Evolutionary conservation across 2,888 invertebrate genomes (phyloP).

Genomic region (Escarpia spicata): DNA sequence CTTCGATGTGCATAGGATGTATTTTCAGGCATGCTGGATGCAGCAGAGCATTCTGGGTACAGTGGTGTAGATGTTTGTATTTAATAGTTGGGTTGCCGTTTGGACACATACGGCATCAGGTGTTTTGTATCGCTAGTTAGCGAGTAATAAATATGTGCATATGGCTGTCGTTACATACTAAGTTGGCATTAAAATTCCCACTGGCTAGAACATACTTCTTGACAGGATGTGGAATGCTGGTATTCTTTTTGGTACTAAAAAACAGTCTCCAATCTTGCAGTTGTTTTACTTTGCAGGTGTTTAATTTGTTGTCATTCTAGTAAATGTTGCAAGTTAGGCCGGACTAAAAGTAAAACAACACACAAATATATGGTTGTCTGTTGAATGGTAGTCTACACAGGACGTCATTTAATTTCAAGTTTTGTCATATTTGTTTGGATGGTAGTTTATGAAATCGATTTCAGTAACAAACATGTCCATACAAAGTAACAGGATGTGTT

Average conservation of each 20-base stretch:
- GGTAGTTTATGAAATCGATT: no score
- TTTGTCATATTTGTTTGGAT: no score
- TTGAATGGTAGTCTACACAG: no score
- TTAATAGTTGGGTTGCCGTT: not conserved
- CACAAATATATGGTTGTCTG: no score
- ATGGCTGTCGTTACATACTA: not conserved
- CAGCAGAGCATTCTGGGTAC: not conserved
- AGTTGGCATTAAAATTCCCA: not conserved
- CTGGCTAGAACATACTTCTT: not conserved
- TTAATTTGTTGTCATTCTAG: not conserved
- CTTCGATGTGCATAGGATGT: not conserved
- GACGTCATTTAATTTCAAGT: no score
- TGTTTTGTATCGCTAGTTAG: not conserved
- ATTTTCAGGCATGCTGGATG: not conserved
- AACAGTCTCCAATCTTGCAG: not conserved
- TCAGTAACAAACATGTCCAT: not conserved
- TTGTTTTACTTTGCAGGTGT: not conserved
- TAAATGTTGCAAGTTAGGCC: no score
- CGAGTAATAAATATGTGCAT: not conserved
- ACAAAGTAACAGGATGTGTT: not conserved
- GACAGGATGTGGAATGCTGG: not conserved
- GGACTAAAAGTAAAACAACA: no score
- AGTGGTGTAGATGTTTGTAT: not conserved
- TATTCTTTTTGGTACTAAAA: not conserved
- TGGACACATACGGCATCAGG: no score